Evolutionary conservation across 1,140 invertebrate species (phyloP).

Genomic region (Leptestheria dahalacensis): DNA sequence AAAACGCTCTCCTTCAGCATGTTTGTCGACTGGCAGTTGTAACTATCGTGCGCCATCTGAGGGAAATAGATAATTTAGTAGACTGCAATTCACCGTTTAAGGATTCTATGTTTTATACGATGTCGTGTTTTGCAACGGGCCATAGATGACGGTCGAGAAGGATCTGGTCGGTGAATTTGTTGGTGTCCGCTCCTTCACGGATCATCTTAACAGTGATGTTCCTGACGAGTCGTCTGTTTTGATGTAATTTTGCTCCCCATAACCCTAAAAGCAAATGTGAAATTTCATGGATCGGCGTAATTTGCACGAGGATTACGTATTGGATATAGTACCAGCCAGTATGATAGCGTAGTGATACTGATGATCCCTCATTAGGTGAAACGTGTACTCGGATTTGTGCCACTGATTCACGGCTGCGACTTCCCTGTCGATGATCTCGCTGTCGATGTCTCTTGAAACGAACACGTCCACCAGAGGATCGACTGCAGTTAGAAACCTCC

Average conservation of each 20-base stretch:
- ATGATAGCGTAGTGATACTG: constrained; percentile 12
- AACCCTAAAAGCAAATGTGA: background rate
- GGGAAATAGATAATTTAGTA: too few relatives aligned
- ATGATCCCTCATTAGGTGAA: constrained; percentile 25
- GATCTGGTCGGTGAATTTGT: background rate
- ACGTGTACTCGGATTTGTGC: constrained; percentile 17
- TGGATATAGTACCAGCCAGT: constrained; percentile 18
- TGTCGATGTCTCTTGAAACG: constrained; percentile 19
- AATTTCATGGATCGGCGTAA: background rate
- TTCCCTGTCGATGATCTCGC: constrained; percentile 16
- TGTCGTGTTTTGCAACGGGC: background rate
- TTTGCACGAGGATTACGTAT: too few relatives aligned
- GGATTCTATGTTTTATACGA: too few relatives aligned
- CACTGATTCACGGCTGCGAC: constrained; percentile 22
- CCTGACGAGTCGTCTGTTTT: background rate
- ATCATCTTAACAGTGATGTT: background rate
- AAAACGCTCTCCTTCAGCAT: background rate
- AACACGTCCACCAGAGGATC: constrained; percentile 18
- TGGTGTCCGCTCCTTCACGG: background rate
- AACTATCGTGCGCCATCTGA: constrained; percentile 2
- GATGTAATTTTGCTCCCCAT: background rate
- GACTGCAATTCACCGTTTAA: too few relatives aligned
- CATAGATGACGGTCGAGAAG: background rate
- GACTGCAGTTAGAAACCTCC: constrained; percentile 19
- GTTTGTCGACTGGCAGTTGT: background rate